Base-by-base conservation (phyloP, 2,113 vertebrate species). In the Zapus hudsonius region DNA sequence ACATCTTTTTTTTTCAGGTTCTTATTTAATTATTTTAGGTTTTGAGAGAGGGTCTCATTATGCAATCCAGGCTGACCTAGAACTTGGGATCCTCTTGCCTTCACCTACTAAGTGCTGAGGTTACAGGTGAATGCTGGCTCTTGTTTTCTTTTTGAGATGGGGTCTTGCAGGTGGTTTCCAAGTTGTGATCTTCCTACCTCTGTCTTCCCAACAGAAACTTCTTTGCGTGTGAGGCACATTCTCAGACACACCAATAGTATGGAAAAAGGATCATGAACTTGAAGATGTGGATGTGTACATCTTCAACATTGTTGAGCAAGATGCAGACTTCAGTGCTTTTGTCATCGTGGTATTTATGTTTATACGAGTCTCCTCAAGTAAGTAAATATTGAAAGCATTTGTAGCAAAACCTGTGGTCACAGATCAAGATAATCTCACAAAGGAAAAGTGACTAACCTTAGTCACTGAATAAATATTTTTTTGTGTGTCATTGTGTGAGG, bases 331-430 rank as follows among this genome's bases (percentile, higher is more conserved):
- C 76, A 74, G 52, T 80, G 12, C 61, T 87, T 91, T 81, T 47
- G 4, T 66, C 66, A 38, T 80, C n/a, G 36, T 19, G 27, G n/a
- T n/a, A 76, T 73, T 75, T 86, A 63, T 52, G 59, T 23, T 31
- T 42, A 27, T n/a, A 23, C 70, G 40, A 33, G 3, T 67, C 40
- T 84, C 72, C 55, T 76, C 42, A 73, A 86, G 78, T 76, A 84
- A 57, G 40, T 78, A 73, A 42, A 74, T 82, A 85, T 12, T 47
- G 42, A 86, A 94, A 92, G 61, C 80, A 75, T 94, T 52, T 89
- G 79, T 70, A 74, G 19, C 55, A 42, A 92, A 92, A 87, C 69
- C 84, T 91, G 36, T 80, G 64, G 42, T 61, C 85, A 92, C 66
- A 47, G 33, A 85, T 57, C 40, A 57, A 85, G 29, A 61, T 66